Base-by-base conservation (phyloP, 2,888 invertebrate genomes). In the Pandemis heparana region DNA sequence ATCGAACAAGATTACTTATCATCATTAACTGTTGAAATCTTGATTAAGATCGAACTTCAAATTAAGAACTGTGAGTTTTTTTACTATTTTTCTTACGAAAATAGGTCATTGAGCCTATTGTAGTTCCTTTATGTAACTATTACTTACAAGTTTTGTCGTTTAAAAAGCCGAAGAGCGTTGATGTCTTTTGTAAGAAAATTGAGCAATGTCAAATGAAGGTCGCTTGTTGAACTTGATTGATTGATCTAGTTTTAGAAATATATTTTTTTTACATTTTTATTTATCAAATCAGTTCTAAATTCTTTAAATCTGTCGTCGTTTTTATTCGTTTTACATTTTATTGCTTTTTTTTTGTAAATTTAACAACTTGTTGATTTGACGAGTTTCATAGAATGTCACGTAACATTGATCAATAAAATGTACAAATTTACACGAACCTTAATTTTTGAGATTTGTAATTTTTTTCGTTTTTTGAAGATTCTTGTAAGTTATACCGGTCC, bases 1-100 rank as follows among this genome's bases (percentile, higher is more conserved):
- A 46, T 46, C n/a, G 46, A 64, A 64, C 43, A 46, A 61, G 39
- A 43, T 18, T 64, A 46, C 16, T 48, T 41, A 32, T 39, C 59
- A 16, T 63, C n/a, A 7, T 48, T 48, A 23, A 48, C 48, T 64
- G 23, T 16, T 41, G 46, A 18, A 64, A 48, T 32, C 14, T 46
- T 64, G 12, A 46, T 53, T 18, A 18, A 23, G 56, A 23, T 53
- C 56, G 1, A 56, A 23, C 12, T 16, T 41, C 7, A 48, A 48
- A 48, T 12, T 12, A 23, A 23, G 4, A 3, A 32, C 23, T 32
- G 23, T 32, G 23, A 32, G 23, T 56, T 12, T 23, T 56, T 23
- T 18, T 53, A 3, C 51, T 0, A 9, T 53, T 16, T 56, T 56
- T 56, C 53, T 53, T 53, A 16, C 53, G 53, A 53, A 53, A 53